Conservation (phyloP, 30 jellyfish, hydroid and myxozoan genomes). For the Pseudorhiza aurosa region DNA sequence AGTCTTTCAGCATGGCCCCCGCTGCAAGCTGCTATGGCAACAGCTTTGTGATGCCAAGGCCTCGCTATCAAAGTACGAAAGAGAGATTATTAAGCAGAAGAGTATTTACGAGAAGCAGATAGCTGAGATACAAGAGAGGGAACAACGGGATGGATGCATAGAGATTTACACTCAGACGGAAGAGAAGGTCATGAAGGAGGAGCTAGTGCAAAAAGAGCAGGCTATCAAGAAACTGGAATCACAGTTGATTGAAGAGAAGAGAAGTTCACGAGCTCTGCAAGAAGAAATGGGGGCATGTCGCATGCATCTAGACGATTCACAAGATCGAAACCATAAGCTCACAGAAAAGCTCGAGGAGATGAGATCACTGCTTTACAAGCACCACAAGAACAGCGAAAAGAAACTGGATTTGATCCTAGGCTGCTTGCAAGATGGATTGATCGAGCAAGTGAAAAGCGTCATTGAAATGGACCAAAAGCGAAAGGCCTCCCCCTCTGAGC, state of each 20-base stretch:
- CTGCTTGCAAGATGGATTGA: constrained; percentile 40
- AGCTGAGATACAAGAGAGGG: constrained; percentile 50
- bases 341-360: constrained; percentile 51
- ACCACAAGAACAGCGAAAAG: constrained; percentile 60
- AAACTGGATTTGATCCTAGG: constrained; percentile 35
- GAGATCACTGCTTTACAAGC: constrained; percentile 37
- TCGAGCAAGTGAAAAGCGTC: constrained; percentile 27
- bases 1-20: constrained; percentile 58
- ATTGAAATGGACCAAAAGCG: constrained; percentile 1
- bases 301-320: constrained; percentile 28
- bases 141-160: constrained; percentile 13
- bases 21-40: constrained; percentile 77
- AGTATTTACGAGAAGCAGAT: constrained; percentile 18
- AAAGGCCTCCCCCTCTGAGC: constrained; percentile 16
- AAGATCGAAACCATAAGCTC: constrained; percentile 14
- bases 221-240: constrained; percentile 24
- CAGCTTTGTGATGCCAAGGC: constrained; percentile 75
- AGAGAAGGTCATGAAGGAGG: constrained; percentile 12
- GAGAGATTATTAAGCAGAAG: constrained; percentile 45
- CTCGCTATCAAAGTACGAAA: constrained; percentile 47
- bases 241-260: constrained; percentile 29
- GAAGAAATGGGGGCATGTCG: constrained; percentile 20
- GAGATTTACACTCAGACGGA: background rate
- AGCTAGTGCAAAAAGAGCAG: constrained; percentile 37
- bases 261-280: constrained; percentile 36